phyloP scores from a whole-genome alignment of 2,888 invertebrate species.

The Drosophila neotestacea region DNA sequence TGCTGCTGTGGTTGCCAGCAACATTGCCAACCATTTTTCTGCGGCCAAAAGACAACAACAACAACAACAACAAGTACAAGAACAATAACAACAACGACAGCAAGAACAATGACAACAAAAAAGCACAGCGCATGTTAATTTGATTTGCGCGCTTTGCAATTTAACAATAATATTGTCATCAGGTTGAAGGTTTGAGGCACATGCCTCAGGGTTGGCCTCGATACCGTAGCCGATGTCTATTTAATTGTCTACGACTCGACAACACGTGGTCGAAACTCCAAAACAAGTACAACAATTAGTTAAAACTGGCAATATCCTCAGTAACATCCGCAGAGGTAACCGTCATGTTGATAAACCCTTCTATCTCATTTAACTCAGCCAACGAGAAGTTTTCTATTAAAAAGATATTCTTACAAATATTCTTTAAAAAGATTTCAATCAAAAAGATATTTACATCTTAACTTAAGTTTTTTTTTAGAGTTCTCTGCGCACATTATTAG shows the following conservation, averaged over 20 bases:
- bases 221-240: slow-evolving; percentile 62
- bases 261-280: slow-evolving; percentile 23
- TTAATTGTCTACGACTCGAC: slow-evolving; percentile 57
- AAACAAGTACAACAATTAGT: background rate
- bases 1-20: slow-evolving; percentile 78
- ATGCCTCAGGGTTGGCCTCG: slow-evolving; percentile 12
- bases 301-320: background rate
- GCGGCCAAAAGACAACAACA: slow-evolving; percentile 65
- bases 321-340: background rate
- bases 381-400: too few species aligned
- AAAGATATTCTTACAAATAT: too few species aligned
- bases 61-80: slow-evolving; percentile 15
- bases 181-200: slow-evolving; percentile 41
- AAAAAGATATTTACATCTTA: too few species aligned
- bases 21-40: slow-evolving; percentile 81
- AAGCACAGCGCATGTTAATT: slow-evolving; percentile 70
- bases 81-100: slow-evolving; percentile 5
- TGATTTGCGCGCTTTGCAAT: slow-evolving; percentile 81
- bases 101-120: slow-evolving; percentile 11
- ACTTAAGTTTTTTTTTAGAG: too few species aligned
- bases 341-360: background rate
- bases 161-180: slow-evolving; percentile 80
- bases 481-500: too few species aligned
- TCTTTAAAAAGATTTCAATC: too few species aligned
- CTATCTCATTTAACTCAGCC: background rate